Base-by-base conservation (phyloP, 1,140 invertebrate genomes). In the Himalopsyche phryganea region DNA sequence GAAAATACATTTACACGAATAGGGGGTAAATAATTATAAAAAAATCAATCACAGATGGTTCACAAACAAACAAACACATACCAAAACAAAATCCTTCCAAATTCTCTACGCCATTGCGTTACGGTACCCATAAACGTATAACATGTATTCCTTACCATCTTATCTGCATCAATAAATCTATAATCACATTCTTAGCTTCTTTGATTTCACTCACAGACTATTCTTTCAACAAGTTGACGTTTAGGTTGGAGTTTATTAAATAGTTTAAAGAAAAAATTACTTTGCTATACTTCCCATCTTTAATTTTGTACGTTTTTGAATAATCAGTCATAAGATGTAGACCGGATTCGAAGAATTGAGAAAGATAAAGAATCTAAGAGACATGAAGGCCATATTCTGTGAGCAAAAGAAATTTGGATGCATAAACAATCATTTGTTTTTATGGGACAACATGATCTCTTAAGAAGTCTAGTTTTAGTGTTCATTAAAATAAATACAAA, bases 1-100 rank as follows among this genome's bases (percentile, higher is more conserved):
- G 46, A 41, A 54, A 56, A 56, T n/a, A n/a, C n/a, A n/a, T n/a
- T 56, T 56, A 56, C 23, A 28, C 9, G 23, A 28, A 46, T 17
- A 46, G n/a, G n/a, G n/a, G 38, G 10, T 20, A 45, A 45, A 45
- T 15, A 19, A 45, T 15, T 15, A 19, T 17, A 51, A 53, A 54
- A 48, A 49, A 48, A 49, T 60, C 46, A 60, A 60, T 60, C 58
- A 60, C 58, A 60, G 58, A 48, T 60, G 58, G 58, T 54, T 60
- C 46, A 54, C 51, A 60, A 60, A 60, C 50, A 56, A 56, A 48
- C 46, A 17, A 33, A 19, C 19, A 33, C 23, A 48, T 45, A 19
- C 40, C 50, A 10, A 11, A 45, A 44, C 20, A 35, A 51, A 41
- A 36, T 54, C 46, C 20, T 11, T 15, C 36, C 35, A 19, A 19